Evolutionary conservation across 2,888 invertebrate genomes (phyloP).

Genomic region (Amblyteles armatorius): DNA sequence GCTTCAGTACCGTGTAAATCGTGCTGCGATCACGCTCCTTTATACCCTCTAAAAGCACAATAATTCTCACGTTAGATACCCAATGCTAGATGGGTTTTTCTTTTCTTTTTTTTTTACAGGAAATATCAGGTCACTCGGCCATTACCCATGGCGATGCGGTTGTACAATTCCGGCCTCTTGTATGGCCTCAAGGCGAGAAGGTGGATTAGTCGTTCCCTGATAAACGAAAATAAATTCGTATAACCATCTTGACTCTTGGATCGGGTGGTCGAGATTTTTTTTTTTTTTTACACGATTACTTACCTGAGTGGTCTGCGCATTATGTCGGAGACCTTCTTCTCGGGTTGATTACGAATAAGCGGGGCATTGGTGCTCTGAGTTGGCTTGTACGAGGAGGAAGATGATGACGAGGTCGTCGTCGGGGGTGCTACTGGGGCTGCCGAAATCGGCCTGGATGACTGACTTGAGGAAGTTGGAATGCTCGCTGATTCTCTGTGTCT

Average conservation of each 20-base stretch:
- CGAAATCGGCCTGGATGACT: conserved; percentile 83
- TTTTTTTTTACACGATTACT: conserved; percentile 75
- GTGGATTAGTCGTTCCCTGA: conserved; percentile 97
- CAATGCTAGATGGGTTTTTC: neutral
- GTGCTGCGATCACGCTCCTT: conserved; percentile 92
- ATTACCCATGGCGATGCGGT: conserved; percentile 92
- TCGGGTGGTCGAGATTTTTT: neutral
- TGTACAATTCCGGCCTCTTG: conserved; percentile 96
- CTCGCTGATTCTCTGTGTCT: conserved; percentile 79
- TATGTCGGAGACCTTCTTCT: conserved; percentile 86
- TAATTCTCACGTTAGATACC: neutral
- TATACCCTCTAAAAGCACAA: conserved; percentile 91
- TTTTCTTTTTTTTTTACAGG: conserved; percentile 3
- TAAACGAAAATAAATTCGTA: conserved; percentile 76
- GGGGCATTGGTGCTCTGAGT: conserved; percentile 76
- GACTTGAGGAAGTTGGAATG: conserved; percentile 80
- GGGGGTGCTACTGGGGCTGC: conserved; percentile 79
- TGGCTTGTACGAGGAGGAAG: conserved; percentile 85
- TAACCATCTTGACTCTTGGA: neutral
- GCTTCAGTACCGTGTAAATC: conserved; percentile 92
- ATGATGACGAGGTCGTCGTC: conserved; percentile 47
- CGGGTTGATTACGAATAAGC: conserved; percentile 76
- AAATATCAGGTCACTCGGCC: neutral
- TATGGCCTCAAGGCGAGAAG: conserved; percentile 96
- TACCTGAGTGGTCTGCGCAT: conserved; percentile 91